Evolutionary conservation across 2,888 invertebrate genomes (phyloP), one percentile per base, ranked within the genome.

Genomic region (Brachyptera putata): DNA sequence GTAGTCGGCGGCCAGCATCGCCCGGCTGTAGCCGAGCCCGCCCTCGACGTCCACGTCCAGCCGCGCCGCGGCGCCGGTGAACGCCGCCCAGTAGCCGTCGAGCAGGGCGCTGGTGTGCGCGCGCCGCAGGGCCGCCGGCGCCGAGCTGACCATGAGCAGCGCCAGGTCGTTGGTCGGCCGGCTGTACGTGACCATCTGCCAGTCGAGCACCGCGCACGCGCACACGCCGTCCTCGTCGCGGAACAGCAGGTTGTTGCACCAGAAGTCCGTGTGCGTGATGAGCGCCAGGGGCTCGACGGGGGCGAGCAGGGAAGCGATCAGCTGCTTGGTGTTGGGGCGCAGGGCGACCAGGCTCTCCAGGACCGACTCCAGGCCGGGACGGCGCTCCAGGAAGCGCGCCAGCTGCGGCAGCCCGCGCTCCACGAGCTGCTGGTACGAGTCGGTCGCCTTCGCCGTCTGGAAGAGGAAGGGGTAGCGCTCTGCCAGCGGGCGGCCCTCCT

Each of bases 151-250:
- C 50, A 89, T 77, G 55, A 90, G 74, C 16, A 89, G 74, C 0
- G 89, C 89, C 7, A 90, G 79, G 70, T 90, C 90, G 72, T 89
- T 89, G 71, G 89, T 89, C 18, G 89, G 88, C 68, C 80, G 71
- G 64, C 87, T 87, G 64, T 87, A 82, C 1, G 87, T 88, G 49
- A 89, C 87, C 89, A 90, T 89, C 77, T 90, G 90, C 89, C 89
- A 90, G 72, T 90, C 89, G 43, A 90, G 75, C 50, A 89, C 86
- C 58, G 84, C 81, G 70, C 89, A 90, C 62, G 82, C 79, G 67
- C 80, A 81, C 60, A 66, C 70, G 58, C 48, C 64, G 59, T 59
- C 74, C 76, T 77, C 21, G 76, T 75, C 60, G 67, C 73, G 61
- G 69, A 90, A 88, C 63, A 89, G 76, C 14, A 89, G 77, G 74